phyloP scores from a whole-genome alignment of 2,113 vertebrate genomes.

The Climacteris rufus region DNA sequence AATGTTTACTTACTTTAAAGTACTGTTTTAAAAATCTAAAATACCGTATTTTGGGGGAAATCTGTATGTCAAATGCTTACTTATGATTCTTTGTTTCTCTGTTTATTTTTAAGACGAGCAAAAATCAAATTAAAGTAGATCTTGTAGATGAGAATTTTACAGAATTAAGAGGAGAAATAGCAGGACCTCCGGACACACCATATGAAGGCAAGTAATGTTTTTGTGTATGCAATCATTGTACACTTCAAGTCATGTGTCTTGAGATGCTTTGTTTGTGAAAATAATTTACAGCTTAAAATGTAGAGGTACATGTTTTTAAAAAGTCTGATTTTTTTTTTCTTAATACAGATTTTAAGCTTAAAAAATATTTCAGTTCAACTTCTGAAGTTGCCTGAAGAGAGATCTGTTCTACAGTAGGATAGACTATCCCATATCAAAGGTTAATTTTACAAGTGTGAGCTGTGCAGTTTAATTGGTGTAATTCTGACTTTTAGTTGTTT shows the following conservation, averaged over 20 bases:
- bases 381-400: neutral
- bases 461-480: neutral
- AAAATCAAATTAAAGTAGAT: constrained; percentile 99
- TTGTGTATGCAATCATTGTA: constrained; percentile 57
- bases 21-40: neutral
- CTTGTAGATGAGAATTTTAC: constrained; percentile 99
- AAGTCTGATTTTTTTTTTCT: neutral
- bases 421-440: neutral
- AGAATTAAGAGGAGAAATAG: constrained; percentile 98
- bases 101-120: constrained; percentile 91
- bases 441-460: neutral
- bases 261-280: constrained; percentile 12
- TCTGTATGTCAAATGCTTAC: constrained; percentile 24
- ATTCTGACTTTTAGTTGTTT: neutral
- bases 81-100: constrained; percentile 69
- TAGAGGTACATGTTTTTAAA: neutral
- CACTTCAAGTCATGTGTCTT: neutral
- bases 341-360: neutral
- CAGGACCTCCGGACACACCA: constrained; percentile 96
- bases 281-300: neutral
- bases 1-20: neutral
- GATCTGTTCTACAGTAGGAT: neutral
- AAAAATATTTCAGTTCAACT: neutral
- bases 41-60: neutral
- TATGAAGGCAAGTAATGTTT: constrained; percentile 91